Conservation (phyloP, 2,888 invertebrate genomes). For the Miltochrista miniata region DNA sequence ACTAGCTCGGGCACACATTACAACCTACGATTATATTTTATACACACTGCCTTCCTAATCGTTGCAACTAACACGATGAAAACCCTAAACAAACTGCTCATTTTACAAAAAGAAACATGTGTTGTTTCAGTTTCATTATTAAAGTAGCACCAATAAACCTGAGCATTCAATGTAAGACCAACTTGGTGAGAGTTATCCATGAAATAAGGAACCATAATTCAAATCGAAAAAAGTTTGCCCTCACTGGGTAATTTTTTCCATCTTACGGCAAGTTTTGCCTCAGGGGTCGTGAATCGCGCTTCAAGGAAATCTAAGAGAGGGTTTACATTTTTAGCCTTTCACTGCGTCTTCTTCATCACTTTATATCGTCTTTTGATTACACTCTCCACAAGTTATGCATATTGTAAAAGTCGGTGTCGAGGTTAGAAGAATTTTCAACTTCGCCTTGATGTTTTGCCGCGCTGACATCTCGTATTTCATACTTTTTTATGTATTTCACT, state of each 20-base stretch:
- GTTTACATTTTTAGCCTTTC: slow-evolving; percentile 83
- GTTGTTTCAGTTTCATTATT: too few species aligned
- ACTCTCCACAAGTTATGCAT: slow-evolving; percentile 83
- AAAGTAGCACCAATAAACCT: too few species aligned
- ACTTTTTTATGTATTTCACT: slow-evolving; percentile 66
- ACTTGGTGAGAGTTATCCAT: slow-evolving; percentile 72
- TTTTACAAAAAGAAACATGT: too few species aligned
- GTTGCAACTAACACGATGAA: too few species aligned
- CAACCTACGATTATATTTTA: too few species aligned
- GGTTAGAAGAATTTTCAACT: slow-evolving; percentile 70
- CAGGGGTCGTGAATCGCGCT: slow-evolving; percentile 74
- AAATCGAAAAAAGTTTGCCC: slow-evolving; percentile 82
- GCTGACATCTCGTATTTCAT: slow-evolving; percentile 70
- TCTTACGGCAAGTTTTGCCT: slow-evolving; percentile 77
- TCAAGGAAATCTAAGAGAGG: slow-evolving; percentile 78
- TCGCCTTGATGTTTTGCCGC: slow-evolving; percentile 63
- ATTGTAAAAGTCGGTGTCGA: slow-evolving; percentile 72
- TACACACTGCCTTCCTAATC: too few species aligned
- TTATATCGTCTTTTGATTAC: slow-evolving; percentile 84
- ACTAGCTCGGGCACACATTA: too few species aligned
- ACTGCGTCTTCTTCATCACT: slow-evolving; percentile 78
- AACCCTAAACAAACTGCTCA: too few species aligned
- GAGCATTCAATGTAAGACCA: slow-evolving; percentile 63
- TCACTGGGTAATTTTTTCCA: slow-evolving; percentile 80
- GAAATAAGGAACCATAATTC: slow-evolving; percentile 84